Conservation (phyloP, 2,888 invertebrate species). For the Drosophila infuscata region DNA sequence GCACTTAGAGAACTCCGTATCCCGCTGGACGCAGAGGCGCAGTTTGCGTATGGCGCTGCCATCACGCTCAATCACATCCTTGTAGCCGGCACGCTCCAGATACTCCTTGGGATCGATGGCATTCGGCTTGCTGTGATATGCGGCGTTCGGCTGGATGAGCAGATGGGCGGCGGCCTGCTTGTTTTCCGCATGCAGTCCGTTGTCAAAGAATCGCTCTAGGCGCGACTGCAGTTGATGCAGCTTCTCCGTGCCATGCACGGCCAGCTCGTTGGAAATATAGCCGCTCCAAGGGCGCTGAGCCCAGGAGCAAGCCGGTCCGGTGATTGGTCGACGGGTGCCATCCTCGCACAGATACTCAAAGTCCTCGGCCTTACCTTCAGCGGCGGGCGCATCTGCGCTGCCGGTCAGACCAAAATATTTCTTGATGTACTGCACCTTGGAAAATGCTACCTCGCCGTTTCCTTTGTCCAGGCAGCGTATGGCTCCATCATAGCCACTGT, state of each 20-base stretch:
- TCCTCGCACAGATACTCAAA: conserved; percentile 93
- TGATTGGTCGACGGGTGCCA: conserved; percentile 89
- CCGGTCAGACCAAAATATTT: conserved; percentile 92
- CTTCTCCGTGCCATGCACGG: conserved; percentile 77
- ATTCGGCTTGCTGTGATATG: conserved; percentile 85
- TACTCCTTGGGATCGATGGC: conserved; percentile 87
- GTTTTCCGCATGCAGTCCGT: conserved; percentile 82
- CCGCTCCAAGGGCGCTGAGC: conserved; percentile 95
- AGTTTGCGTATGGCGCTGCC: conserved; percentile 89
- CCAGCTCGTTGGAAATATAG: conserved; percentile 89
- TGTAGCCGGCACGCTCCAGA: conserved; percentile 88
- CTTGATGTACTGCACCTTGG: conserved; percentile 92
- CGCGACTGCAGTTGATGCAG: conserved; percentile 82
- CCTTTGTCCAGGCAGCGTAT: conserved; percentile 92
- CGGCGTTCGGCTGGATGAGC: conserved; percentile 87
- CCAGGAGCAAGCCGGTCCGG: conserved; percentile 90
- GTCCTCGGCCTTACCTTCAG: conserved; percentile 88
- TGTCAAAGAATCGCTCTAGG: conserved; percentile 82
- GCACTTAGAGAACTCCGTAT: conserved; percentile 91
- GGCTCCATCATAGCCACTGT: conserved; percentile 95
- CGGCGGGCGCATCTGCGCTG: conserved; percentile 82
- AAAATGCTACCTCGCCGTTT: conserved; percentile 94
- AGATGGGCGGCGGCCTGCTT: conserved; percentile 85
- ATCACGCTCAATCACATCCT: conserved; percentile 90
- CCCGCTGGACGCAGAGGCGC: conserved; percentile 89